These are phyloP conservation scores for Gadus chalcogrammus DNA, from an alignment of 2,113 vertebrate genomes.

Conservation along the genomic window DNA sequence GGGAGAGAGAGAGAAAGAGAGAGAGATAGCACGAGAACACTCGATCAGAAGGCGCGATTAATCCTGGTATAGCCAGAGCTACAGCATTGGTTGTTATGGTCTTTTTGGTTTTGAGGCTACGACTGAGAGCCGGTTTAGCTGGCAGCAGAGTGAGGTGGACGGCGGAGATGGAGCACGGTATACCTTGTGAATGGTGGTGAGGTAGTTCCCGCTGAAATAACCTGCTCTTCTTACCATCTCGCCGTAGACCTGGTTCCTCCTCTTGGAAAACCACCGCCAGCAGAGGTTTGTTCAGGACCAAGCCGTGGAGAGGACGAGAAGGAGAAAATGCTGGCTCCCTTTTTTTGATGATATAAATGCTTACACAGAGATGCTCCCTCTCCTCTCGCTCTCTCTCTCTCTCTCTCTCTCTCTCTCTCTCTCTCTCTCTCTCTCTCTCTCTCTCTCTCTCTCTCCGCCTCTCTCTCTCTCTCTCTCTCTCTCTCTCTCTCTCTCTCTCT, in stretches of 20 bases:
- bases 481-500: slow-evolving; percentile 23
- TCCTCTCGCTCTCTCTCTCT: slow-evolving; percentile 30
- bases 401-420: slow-evolving; percentile 31
- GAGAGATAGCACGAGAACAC: background rate
- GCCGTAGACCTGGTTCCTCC: background rate
- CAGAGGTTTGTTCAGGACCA: background rate
- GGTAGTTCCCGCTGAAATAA: slow-evolving; percentile 36
- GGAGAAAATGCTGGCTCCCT: slow-evolving; percentile 25
- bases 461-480: slow-evolving; percentile 33
- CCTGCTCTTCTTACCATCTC: slow-evolving; percentile 33
- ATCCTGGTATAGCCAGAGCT: slow-evolving; percentile 38
- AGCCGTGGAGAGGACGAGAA: slow-evolving; percentile 16
- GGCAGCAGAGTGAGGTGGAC: slow-evolving; percentile 40
- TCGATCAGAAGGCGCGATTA: background rate
- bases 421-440: slow-evolving; percentile 43
- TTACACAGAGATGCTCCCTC: slow-evolving; percentile 51
- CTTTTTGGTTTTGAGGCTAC: slow-evolving; percentile 35
- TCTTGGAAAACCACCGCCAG: background rate
- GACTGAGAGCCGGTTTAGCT: slow-evolving; percentile 53
- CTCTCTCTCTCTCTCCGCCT: no score
- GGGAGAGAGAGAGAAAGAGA: background rate
- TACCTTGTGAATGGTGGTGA: slow-evolving; percentile 46
- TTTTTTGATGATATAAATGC: slow-evolving; percentile 54
- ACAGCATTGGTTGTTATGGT: slow-evolving; percentile 45
- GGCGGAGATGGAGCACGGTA: slow-evolving; percentile 54